Evolutionary conservation across 2,113 vertebrate genomes (phyloP).

Genomic region (Notothenia coriiceps): DNA sequence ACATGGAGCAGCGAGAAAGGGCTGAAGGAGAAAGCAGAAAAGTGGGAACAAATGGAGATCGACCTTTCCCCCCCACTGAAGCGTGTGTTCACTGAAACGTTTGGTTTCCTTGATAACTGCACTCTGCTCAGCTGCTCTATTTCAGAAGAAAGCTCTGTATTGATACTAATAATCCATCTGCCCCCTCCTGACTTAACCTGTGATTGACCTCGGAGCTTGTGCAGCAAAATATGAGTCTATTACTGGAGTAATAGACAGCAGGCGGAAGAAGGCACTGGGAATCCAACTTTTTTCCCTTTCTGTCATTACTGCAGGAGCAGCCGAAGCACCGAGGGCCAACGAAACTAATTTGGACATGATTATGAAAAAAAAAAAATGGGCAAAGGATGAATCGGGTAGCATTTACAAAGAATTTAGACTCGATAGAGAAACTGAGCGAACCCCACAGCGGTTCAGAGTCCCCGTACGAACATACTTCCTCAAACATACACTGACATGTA

Average conservation of each 20-base stretch:
- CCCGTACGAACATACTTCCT: not conserved
- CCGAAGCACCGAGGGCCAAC: slow-evolving; percentile 32
- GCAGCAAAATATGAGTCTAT: slow-evolving; percentile 51
- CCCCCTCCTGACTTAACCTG: slow-evolving; percentile 36
- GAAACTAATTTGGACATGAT: slow-evolving; percentile 57
- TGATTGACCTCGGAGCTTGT: slow-evolving; percentile 6
- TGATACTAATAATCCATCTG: slow-evolving; percentile 37
- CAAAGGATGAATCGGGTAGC: slow-evolving; percentile 42
- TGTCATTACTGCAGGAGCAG: slow-evolving; percentile 41
- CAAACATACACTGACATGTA: not conserved
- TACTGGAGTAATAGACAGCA: slow-evolving; percentile 55
- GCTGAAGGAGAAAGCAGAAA: not conserved
- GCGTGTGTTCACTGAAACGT: not conserved
- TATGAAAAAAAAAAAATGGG: slow-evolving; percentile 26
- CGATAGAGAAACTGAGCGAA: slow-evolving; percentile 16
- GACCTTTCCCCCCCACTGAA: not conserved
- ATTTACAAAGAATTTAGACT: slow-evolving; percentile 33
- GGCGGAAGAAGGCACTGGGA: slow-evolving; percentile 35
- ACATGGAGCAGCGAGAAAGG: not conserved
- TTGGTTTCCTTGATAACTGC: slow-evolving; percentile 1
- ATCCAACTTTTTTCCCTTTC: slow-evolving; percentile 14
- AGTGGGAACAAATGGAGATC: slow-evolving; percentile 8
- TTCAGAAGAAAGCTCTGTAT: slow-evolving; percentile 11
- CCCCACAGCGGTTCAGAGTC: slow-evolving; percentile 13
- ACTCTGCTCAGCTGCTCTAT: slow-evolving; percentile 7